Percentiles rank a stretch among this genome's conserved stretches.
These are phyloP conservation scores for Ischnura elegans DNA, from an alignment of 2,888 invertebrate species.

Conservation along the genomic window DNA sequence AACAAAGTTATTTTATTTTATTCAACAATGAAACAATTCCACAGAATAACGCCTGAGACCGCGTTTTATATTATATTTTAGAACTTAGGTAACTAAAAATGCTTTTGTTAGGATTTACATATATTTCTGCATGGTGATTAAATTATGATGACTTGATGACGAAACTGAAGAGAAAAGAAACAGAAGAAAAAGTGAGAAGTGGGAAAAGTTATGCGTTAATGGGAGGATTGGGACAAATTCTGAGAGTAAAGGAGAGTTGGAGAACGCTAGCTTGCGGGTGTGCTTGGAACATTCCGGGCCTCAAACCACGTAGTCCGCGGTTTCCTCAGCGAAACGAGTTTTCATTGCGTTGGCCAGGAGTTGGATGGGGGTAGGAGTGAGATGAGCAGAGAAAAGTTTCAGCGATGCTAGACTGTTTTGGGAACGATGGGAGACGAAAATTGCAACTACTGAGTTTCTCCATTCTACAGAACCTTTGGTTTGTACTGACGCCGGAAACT, in stretches of 20 bases:
- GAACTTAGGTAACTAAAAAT: too few species aligned
- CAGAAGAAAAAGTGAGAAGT: background rate
- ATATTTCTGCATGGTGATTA: too few species aligned
- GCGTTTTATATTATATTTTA: too few species aligned
- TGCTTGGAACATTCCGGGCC: background rate
- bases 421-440: background rate
- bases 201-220: too few species aligned
- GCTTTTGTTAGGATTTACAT: too few species aligned
- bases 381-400: constrained; percentile 33
- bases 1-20: too few species aligned
- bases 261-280: background rate
- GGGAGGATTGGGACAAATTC: background rate
- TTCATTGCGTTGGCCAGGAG: constrained; percentile 46
- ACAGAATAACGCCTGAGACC: too few species aligned
- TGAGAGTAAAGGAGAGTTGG: background rate
- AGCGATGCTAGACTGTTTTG: background rate
- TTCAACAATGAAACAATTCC: too few species aligned
- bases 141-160: too few species aligned
- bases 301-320: constrained; percentile 46
- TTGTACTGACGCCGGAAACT: too few species aligned
- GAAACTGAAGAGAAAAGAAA: too few species aligned
- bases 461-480: background rate
- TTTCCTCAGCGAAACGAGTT: constrained; percentile 60
- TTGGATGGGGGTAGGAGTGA: background rate
- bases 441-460: background rate